These are phyloP conservation scores for Drosophila willistoni DNA, from an alignment of 1,140 invertebrate genomes.

Conservation along the genomic window DNA sequence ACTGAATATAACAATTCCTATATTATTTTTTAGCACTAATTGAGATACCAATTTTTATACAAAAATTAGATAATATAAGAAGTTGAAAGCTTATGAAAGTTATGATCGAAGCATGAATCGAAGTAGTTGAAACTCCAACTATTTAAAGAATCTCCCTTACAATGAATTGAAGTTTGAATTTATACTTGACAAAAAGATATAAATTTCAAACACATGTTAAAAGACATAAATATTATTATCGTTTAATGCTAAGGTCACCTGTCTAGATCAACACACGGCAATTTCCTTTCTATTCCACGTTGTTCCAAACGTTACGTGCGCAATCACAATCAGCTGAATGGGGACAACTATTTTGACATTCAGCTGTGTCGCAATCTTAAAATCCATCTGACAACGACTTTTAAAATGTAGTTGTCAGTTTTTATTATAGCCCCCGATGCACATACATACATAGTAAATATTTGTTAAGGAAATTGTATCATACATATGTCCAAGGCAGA, in stretches of 20 bases:
- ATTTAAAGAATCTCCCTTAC: too few relatives aligned
- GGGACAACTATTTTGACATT: conserved; percentile 5
- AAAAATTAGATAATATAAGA: too few relatives aligned
- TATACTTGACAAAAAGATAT: too few relatives aligned
- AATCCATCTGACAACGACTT: not conserved
- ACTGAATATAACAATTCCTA: too few relatives aligned
- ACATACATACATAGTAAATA: not conserved
- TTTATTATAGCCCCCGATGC: not conserved
- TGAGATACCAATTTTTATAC: too few relatives aligned
- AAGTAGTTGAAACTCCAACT: too few relatives aligned
- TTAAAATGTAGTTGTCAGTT: not conserved
- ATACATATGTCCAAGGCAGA: not conserved
- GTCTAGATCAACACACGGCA: not conserved
- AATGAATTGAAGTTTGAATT: too few relatives aligned
- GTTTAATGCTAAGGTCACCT: not conserved
- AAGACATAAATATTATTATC: not conserved
- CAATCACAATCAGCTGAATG: not conserved
- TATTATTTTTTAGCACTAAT: too few relatives aligned
- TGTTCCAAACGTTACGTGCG: not conserved
- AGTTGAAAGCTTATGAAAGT: too few relatives aligned
- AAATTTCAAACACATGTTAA: not conserved
- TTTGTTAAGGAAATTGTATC: not conserved
- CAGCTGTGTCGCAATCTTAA: not conserved
- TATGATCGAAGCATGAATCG: too few relatives aligned
- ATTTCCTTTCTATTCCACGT: not conserved